A percentile compares a stretch with the other conserved stretches of the same genome.
Conservation (phyloP, 2,888 invertebrate species). For the Eupithecia tripunctaria region DNA sequence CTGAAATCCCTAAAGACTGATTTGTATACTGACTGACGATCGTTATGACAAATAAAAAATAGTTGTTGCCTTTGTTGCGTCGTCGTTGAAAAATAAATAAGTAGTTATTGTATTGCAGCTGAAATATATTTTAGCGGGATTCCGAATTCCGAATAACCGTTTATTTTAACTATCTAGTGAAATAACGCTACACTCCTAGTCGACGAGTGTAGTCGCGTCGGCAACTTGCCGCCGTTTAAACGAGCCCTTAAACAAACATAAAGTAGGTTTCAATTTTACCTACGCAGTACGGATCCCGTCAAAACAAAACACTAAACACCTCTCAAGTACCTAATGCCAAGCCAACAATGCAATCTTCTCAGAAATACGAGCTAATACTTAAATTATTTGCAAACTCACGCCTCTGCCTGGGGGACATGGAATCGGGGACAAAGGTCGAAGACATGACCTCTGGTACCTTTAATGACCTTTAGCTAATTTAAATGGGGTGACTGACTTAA, state of each 20-base stretch:
- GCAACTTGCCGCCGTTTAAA: no score
- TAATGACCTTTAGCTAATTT: slow-evolving; percentile 28
- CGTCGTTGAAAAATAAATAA: no score
- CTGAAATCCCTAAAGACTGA: no score
- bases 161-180: no score
- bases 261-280: background rate
- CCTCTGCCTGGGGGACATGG: background rate
- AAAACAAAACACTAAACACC: background rate
- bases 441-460: slow-evolving; percentile 26
- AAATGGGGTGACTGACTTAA: slow-evolving; percentile 15
- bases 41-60: no score
- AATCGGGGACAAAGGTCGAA: slow-evolving; percentile 26
- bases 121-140: no score
- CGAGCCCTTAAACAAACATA: background rate
- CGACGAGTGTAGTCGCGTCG: no score
- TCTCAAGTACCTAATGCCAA: background rate
- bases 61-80: no score
- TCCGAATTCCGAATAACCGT: no score
- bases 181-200: no score
- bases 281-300: background rate
- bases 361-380: slow-evolving; percentile 17
- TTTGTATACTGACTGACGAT: no score
- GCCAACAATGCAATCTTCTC: background rate
- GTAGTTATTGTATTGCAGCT: no score
- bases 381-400: slow-evolving; percentile 20